Base-by-base conservation (phyloP, 2,888 invertebrate species). In the Cantharis rufa region DNA sequence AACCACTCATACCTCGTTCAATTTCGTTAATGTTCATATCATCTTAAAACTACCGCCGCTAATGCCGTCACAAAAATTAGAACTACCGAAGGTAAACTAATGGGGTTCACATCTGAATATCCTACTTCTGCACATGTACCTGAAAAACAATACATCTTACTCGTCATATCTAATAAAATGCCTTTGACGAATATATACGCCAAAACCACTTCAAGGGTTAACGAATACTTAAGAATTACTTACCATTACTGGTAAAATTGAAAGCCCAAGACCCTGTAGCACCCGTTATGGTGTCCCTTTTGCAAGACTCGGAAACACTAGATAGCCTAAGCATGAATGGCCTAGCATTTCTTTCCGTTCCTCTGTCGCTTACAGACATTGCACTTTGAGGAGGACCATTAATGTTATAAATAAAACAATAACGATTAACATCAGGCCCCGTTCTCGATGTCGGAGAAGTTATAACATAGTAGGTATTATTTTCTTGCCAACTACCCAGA, bases 401-500 rank as follows among this genome's bases (percentile, higher is more conserved):
- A 74, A 88, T 80, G n/a, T 89, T 89, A 87, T 92, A 93, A 64
- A 92, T 89, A 87, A 93, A 91, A 88, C 93, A 93, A 84, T 91
- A 90, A 15, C 92, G 89, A 68, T 89, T 84, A 1, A 90, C 89
- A 74, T 91, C 90, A 0, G 89, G 86, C 11, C 90, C 88, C 75
- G 89, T 89, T 75, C 90, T 85, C 9, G 90, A 86, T 62, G 88
- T 84, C 0, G 91, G 91, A 4, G 93, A 92, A n/a, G 93, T 92
- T 79, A 94, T 92, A 82, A 94, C 90, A 87, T 91, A 93, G 80
- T 92, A 91, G 10, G 91, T 89, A 21, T 90, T 89, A 66, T 91
- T 91, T 79, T 92, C 92, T 81, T 90, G 89, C 94, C 94, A 94
- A 85, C 92, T 92, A 69, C 94, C 94, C 85, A 94, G 93, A 86